phyloP scores from a whole-genome alignment of 1,140 invertebrate genomes.

The Conopomorpha cramerella region DNA sequence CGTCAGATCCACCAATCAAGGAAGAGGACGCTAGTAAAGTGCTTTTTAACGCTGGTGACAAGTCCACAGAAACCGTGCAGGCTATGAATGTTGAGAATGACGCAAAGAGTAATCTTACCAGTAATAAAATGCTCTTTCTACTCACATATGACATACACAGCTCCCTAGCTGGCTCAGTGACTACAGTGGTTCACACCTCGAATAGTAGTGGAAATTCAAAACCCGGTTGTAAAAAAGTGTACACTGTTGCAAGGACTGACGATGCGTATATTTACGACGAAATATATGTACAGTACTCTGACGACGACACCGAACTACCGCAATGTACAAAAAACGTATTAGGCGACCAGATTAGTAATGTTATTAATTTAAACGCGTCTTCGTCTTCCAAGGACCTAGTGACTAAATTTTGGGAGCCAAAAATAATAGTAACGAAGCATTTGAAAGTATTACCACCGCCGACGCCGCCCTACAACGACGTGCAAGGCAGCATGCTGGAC shows the following conservation, averaged over 20 bases:
- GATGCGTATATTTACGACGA: conserved; percentile 52
- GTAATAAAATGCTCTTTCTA: conserved; percentile 49
- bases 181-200: conserved; percentile 41
- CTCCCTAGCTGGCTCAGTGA: conserved; percentile 40
- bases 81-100: conserved; percentile 59
- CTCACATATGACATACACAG: conserved; percentile 54
- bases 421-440: conserved; percentile 39
- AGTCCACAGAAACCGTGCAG: conserved; percentile 41
- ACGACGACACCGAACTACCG: conserved; percentile 53
- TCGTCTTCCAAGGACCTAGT: conserved; percentile 64
- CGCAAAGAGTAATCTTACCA: conserved; percentile 40
- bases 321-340: conserved; percentile 41
- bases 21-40: conserved; percentile 38
- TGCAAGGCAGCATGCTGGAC: conserved; percentile 25
- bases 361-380: conserved; percentile 49
- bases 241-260: conserved; percentile 31
- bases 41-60: conserved; percentile 34
- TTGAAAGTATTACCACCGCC: conserved; percentile 37
- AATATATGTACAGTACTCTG: conserved; percentile 52
- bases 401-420: conserved; percentile 53
- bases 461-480: conserved; percentile 28
- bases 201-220: conserved; percentile 47
- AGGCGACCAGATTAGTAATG: conserved; percentile 52
- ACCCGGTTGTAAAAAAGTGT: conserved; percentile 53
- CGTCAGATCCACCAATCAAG: conserved; percentile 30